Evolutionary conservation across 2,797 vertebrate species (phyloP).

Genomic region (Mormyrops boulengeri): DNA sequence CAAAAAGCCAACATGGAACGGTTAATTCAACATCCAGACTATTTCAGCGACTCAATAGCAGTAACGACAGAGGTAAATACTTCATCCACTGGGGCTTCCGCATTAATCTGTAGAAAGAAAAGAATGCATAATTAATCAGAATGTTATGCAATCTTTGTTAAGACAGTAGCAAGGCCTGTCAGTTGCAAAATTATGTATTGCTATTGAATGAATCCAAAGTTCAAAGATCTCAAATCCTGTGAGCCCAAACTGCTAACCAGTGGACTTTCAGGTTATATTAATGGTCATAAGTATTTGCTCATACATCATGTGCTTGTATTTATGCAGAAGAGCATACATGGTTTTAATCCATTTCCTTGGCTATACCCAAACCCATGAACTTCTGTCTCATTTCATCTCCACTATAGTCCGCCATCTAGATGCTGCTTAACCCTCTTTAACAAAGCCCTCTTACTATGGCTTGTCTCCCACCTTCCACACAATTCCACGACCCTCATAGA

Average conservation of each 20-base stretch:
- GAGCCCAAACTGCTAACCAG: not conserved
- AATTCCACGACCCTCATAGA: constrained; percentile 82
- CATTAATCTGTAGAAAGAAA: constrained; percentile 67
- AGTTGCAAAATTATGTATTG: not conserved
- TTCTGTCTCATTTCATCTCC: not conserved
- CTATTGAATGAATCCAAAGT: not conserved
- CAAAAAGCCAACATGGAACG: constrained; percentile 27
- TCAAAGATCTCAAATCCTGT: not conserved
- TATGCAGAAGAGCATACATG: not conserved
- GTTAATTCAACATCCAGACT: constrained; percentile 43
- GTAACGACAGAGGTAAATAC: constrained; percentile 79
- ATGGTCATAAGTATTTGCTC: not conserved
- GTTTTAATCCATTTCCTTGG: not conserved
- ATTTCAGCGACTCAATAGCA: constrained; percentile 79
- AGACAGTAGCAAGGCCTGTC: not conserved
- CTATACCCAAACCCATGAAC: not conserved
- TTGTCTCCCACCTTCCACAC: constrained; percentile 75
- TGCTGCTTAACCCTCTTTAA: not conserved
- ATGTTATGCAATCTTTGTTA: not conserved
- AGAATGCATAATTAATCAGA: not conserved
- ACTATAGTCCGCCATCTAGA: not conserved
- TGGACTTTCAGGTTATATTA: not conserved
- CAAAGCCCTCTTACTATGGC: not conserved
- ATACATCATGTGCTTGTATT: not conserved
- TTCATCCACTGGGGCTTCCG: constrained; percentile 79